These are phyloP conservation scores for Channa argus DNA, from an alignment of 2,113 vertebrate species.

Conservation along the genomic window DNA sequence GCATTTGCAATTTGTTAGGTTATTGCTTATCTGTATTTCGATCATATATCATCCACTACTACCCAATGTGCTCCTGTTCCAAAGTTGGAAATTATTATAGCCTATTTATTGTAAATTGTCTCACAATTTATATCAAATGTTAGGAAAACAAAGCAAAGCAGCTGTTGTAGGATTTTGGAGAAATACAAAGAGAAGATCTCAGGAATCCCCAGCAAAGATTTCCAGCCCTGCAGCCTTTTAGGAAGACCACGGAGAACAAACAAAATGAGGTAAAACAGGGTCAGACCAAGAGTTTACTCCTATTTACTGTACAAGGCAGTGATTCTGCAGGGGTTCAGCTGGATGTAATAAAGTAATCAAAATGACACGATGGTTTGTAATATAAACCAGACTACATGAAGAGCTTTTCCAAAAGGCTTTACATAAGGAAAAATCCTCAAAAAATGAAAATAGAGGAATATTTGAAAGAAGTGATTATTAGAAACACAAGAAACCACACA, in stretches of 20 bases:
- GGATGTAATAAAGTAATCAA: conserved; percentile 67
- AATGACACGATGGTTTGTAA: conserved; percentile 57
- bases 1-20: background rate
- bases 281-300: conserved; percentile 46
- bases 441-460: conserved; percentile 29
- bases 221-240: conserved; percentile 41
- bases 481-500: conserved; percentile 52
- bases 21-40: background rate
- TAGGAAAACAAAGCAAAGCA: conserved; percentile 8
- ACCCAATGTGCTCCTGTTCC: background rate
- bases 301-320: conserved; percentile 38
- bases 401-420: conserved; percentile 29
- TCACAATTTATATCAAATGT: conserved; percentile 35
- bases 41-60: too few species aligned
- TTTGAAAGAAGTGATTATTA: conserved; percentile 42
- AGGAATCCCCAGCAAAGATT: conserved; percentile 45
- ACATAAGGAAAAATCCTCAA: conserved; percentile 23
- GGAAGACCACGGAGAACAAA: conserved; percentile 42
- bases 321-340: conserved; percentile 60
- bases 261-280: conserved; percentile 51
- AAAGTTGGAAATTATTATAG: background rate
- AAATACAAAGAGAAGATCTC: background rate
- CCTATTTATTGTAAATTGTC: conserved; percentile 5
- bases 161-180: background rate
- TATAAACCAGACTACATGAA: conserved; percentile 48